Conservation (phyloP, 2,888 invertebrate species). For the Drosophila diplacantha region DNA sequence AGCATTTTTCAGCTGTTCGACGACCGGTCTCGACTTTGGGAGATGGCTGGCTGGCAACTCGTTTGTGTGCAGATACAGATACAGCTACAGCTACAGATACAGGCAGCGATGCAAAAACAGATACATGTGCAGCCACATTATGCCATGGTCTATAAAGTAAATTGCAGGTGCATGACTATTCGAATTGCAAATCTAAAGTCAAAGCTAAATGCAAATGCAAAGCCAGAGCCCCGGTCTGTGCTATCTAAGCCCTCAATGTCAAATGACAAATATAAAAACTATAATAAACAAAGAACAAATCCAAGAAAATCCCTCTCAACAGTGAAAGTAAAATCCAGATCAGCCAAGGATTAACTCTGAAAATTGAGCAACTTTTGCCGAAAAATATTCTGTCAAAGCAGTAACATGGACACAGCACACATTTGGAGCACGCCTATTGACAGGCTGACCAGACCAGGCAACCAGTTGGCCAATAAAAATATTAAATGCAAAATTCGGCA, state of each 20-base stretch:
- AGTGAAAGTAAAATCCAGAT: slow-evolving; percentile 19
- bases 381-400: slow-evolving; percentile 29
- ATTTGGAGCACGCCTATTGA: slow-evolving; percentile 42
- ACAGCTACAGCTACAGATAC: slow-evolving; percentile 17
- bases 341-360: slow-evolving; percentile 9
- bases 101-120: slow-evolving; percentile 18
- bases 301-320: background rate
- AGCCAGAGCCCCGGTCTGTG: slow-evolving; percentile 4
- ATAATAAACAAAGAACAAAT: background rate
- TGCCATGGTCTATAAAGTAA: slow-evolving; percentile 77
- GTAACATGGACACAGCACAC: slow-evolving; percentile 15
- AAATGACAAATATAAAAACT: slow-evolving; percentile 6
- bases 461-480: slow-evolving; percentile 58
- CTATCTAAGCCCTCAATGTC: slow-evolving; percentile 19
- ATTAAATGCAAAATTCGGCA: slow-evolving; percentile 32
- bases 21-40: slow-evolving; percentile 63
- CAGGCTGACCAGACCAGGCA: slow-evolving; percentile 39
- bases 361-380: slow-evolving; percentile 34
- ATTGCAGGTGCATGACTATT: slow-evolving; percentile 77
- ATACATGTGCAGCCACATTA: slow-evolving; percentile 62
- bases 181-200: slow-evolving; percentile 55
- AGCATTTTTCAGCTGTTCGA: slow-evolving; percentile 67
- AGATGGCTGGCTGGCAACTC: slow-evolving; percentile 48
- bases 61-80: slow-evolving; percentile 41
- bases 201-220: slow-evolving; percentile 11